These are phyloP conservation scores for Drosophila setifemur DNA, from an alignment of 1,140 invertebrate species.

Conservation along the genomic window DNA sequence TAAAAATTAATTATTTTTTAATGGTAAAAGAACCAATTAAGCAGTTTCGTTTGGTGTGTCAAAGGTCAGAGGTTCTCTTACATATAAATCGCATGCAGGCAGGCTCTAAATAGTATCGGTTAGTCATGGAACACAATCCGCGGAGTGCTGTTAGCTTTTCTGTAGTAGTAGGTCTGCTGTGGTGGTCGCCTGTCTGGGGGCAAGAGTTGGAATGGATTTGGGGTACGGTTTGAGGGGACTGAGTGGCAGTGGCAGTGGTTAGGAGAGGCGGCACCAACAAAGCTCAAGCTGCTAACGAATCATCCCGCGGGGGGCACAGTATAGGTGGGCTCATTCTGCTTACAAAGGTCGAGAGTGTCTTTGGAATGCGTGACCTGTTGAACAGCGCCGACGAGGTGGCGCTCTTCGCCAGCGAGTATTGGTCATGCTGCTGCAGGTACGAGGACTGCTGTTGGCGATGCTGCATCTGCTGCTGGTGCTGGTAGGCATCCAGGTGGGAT, in stretches of 20 bases:
- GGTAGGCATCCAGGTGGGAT: conserved; percentile 53
- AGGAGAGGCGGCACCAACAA: conserved; percentile 32
- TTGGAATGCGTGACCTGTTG: conserved; percentile 82
- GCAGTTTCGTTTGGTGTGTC: conserved; percentile 6
- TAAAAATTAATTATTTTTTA: neutral
- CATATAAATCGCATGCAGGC: conserved; percentile 13
- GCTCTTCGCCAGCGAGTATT: conserved; percentile 74
- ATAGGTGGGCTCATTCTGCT: conserved; percentile 47
- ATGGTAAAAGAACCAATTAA: conserved; percentile 56
- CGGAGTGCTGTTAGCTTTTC: conserved; percentile 53
- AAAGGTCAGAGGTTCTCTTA: conserved; percentile 4
- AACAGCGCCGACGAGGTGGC: conserved; percentile 79
- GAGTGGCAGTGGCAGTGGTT: conserved; percentile 31
- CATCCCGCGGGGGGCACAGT: neutral
- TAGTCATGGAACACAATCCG: conserved; percentile 40
- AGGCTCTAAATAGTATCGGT: conserved; percentile 35
- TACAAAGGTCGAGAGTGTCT: conserved; percentile 82
- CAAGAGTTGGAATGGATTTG: neutral
- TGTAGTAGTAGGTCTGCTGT: neutral
- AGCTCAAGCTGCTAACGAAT: conserved; percentile 49
- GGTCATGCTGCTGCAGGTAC: conserved; percentile 70
- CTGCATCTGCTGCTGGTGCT: conserved; percentile 46
- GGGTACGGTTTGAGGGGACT: conserved; percentile 2
- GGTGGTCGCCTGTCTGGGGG: conserved; percentile 11
- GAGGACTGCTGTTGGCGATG: no score